A percentile compares a stretch with the other conserved stretches of the same genome.
Evolutionary conservation across 2,888 invertebrate species (phyloP).

Genomic region (Andricus curvator): DNA sequence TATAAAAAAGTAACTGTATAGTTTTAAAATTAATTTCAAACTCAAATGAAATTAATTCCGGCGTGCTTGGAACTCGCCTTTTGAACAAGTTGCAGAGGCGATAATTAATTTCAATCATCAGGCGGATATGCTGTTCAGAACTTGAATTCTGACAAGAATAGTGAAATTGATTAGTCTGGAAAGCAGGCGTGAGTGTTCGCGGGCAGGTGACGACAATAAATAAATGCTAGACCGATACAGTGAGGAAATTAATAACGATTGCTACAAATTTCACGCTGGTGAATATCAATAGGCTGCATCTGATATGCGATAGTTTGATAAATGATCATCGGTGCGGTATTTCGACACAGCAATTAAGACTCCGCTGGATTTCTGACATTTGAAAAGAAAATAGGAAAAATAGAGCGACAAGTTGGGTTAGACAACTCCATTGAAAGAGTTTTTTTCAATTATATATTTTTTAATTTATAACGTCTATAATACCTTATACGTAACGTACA

Average conservation of each 20-base stretch:
- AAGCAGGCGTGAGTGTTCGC: constrained; percentile 18
- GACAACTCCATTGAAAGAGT: constrained; percentile 24
- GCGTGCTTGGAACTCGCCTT: not conserved
- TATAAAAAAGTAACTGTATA: not conserved
- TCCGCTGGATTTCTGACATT: constrained; percentile 11
- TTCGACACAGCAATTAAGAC: constrained; percentile 32
- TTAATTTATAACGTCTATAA: not conserved
- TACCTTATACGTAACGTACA: too few relatives aligned
- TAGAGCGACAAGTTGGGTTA: constrained; percentile 11
- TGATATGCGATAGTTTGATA: constrained; percentile 27
- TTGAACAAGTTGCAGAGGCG: constrained; percentile 8
- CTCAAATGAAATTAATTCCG: constrained; percentile 16
- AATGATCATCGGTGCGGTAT: constrained; percentile 20
- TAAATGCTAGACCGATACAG: constrained; percentile 16
- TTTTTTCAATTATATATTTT: constrained; percentile 35
- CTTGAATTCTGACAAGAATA: constrained; percentile 17
- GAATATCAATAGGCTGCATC: constrained; percentile 26
- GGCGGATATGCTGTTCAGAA: not conserved
- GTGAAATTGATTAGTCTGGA: constrained; percentile 30
- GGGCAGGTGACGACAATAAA: constrained; percentile 37
- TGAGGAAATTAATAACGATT: constrained; percentile 36
- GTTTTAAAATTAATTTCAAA: constrained; percentile 14
- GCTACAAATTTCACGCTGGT: constrained; percentile 30
- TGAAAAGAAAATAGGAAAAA: constrained; percentile 15
- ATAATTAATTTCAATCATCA: constrained; percentile 34